phyloP scores from a whole-genome alignment of 2,888 invertebrate species.

The Dione juno region DNA sequence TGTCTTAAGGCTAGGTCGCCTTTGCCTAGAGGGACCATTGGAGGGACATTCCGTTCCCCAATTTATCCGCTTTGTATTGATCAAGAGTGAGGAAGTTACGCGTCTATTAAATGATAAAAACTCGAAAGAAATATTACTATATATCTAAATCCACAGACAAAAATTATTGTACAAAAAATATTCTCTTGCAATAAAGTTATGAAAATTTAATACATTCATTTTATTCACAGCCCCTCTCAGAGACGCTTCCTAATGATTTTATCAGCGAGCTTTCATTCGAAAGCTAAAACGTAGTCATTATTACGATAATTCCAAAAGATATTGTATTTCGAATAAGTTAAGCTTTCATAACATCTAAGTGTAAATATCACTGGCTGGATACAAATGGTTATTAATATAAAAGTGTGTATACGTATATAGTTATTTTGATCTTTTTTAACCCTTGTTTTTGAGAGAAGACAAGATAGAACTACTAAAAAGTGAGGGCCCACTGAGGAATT shows the following conservation, averaged over 20 bases:
- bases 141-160: neutral
- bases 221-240: neutral
- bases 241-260: neutral
- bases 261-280: slow-evolving; percentile 6
- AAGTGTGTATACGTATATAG: too few relatives aligned
- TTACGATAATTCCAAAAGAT: slow-evolving; percentile 2
- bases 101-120: neutral
- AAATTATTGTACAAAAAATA: neutral
- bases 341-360: neutral
- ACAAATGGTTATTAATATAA: too few relatives aligned
- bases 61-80: too few relatives aligned
- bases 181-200: neutral
- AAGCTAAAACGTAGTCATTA: slow-evolving; percentile 12
- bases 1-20: too few relatives aligned
- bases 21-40: too few relatives aligned
- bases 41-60: too few relatives aligned
- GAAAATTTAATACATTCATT: neutral
- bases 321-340: slow-evolving; percentile 5
- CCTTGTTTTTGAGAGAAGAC: neutral
- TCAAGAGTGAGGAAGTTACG: too few relatives aligned
- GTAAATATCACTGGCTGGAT: neutral
- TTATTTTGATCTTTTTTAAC: neutral
- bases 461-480: too few relatives aligned
- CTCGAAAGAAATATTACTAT: neutral
- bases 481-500: too few relatives aligned